Conservation (phyloP, 2,113 vertebrate species). For the Solea solea region DNA sequence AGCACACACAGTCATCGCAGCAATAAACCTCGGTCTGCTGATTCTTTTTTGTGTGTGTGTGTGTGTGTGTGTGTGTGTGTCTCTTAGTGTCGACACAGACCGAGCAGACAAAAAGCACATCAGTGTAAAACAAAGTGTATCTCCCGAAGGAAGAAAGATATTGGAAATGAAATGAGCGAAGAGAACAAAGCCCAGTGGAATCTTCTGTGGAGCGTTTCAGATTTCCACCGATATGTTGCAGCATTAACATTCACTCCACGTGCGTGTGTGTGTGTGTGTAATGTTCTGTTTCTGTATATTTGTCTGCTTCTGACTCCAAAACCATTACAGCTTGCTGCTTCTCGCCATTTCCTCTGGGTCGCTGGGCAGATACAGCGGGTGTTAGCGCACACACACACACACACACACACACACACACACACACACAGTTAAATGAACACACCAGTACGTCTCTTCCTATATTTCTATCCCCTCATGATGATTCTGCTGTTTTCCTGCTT, state of each 20-base stretch:
- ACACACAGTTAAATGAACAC: slow-evolving; percentile 41
- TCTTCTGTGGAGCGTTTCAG: slow-evolving; percentile 64
- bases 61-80: slow-evolving; percentile 7
- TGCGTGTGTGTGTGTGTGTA: slow-evolving; percentile 24
- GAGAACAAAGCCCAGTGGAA: slow-evolving; percentile 59
- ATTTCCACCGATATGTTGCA: slow-evolving; percentile 68
- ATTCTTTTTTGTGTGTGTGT: slow-evolving; percentile 3
- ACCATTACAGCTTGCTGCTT: slow-evolving; percentile 43
- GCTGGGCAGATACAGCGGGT: slow-evolving; percentile 31
- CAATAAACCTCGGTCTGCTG: neutral
- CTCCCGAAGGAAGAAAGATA: slow-evolving; percentile 68
- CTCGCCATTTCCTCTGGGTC: slow-evolving; percentile 47
- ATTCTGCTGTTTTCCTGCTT: slow-evolving; percentile 2
- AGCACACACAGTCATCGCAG: slow-evolving; percentile 45
- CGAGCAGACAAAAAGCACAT: slow-evolving; percentile 67
- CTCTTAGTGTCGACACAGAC: slow-evolving; percentile 45
- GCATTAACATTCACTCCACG: slow-evolving; percentile 71
- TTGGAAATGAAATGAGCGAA: slow-evolving; percentile 71
- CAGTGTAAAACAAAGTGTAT: slow-evolving; percentile 76
- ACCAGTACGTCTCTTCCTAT: slow-evolving; percentile 7
- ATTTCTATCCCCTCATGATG: slow-evolving; percentile 17
- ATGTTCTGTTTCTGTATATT: slow-evolving; percentile 55
- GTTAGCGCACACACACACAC: slow-evolving; percentile 13
- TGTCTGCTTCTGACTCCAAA: slow-evolving; percentile 45
- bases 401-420: slow-evolving; percentile 17